Percentiles rank a stretch among this genome's conserved stretches.
These are phyloP conservation scores for Saccostrea cuccullata DNA, from an alignment of 1,140 invertebrate genomes.

Conservation along the genomic window DNA sequence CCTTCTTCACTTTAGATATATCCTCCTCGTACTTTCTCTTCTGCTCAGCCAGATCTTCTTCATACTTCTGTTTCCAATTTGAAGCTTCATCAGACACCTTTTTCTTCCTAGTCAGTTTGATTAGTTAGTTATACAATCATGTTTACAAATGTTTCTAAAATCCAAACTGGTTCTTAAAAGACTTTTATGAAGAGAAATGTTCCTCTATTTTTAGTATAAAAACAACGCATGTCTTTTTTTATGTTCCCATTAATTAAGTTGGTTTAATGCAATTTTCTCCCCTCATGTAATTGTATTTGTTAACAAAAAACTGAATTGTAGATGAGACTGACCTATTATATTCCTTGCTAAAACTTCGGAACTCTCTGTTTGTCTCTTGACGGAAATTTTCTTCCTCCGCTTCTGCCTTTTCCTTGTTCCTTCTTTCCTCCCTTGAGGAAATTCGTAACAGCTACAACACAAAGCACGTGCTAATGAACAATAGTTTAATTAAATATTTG, in stretches of 20 bases:
- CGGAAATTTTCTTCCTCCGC: not conserved
- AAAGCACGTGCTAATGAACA: not conserved
- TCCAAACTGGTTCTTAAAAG: too few relatives aligned
- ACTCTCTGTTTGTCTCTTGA: not conserved
- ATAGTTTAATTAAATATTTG: too few relatives aligned
- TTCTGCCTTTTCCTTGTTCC: not conserved
- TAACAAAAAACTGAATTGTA: not conserved
- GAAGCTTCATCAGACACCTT: not conserved
- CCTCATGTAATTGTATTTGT: too few relatives aligned
- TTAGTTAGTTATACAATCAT: not conserved
- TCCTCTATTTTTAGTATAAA: too few relatives aligned
- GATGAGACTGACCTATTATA: not conserved
- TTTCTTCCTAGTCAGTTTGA: not conserved
- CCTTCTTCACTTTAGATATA: not conserved
- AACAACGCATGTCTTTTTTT: too few relatives aligned
- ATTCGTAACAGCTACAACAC: not conserved
- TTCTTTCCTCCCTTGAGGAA: not conserved
- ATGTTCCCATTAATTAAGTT: too few relatives aligned
- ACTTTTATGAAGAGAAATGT: too few relatives aligned
- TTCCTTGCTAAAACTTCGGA: constrained; percentile 4
- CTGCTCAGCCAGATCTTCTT: not conserved
- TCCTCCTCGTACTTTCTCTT: not conserved
- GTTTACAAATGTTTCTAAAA: too few relatives aligned
- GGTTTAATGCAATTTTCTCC: too few relatives aligned
- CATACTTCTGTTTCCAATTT: not conserved